Conservation (phyloP, 30 jellyfish, hydroid and myxozoan species). For the Hydractinia symbiolongicarpus region DNA sequence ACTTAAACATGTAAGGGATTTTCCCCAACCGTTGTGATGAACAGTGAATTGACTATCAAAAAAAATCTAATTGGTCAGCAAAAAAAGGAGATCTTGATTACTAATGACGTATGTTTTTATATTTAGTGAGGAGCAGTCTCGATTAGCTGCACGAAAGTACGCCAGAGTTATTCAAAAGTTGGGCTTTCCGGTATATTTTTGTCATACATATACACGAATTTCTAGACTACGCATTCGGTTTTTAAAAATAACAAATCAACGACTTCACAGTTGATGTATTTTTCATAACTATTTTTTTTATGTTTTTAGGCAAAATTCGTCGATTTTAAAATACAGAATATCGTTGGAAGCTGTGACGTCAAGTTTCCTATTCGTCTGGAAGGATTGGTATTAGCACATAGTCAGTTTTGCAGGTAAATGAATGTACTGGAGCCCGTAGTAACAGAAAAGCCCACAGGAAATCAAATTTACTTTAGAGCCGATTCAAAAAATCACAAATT, state of each 20-base stretch:
- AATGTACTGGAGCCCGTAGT: neutral
- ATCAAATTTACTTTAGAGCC: no score
- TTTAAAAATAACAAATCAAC: no score
- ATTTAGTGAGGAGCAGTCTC: constrained; percentile 91
- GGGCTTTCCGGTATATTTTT: constrained; percentile 79
- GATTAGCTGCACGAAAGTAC: constrained; percentile 95
- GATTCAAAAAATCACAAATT: no score
- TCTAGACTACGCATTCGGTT: no score
- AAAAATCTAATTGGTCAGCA: no score
- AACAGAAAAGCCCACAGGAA: neutral
- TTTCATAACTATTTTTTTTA: neutral
- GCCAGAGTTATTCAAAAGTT: constrained; percentile 96
- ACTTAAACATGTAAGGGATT: neutral
- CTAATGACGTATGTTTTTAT: no score
- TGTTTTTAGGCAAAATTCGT: constrained; percentile 84
- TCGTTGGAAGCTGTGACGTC: constrained; percentile 97
- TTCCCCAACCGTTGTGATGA: neutral
- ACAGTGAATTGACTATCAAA: neutral
- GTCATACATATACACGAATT: neutral
- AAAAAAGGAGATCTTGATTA: no score
- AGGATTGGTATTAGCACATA: constrained; percentile 90
- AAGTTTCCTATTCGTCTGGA: constrained; percentile 89
- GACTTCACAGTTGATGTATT: neutral
- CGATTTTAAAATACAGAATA: constrained; percentile 93
- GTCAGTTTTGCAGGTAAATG: constrained; percentile 88